Conservation (phyloP, 1,140 invertebrate species). For the Drosophila biarmipes region DNA sequence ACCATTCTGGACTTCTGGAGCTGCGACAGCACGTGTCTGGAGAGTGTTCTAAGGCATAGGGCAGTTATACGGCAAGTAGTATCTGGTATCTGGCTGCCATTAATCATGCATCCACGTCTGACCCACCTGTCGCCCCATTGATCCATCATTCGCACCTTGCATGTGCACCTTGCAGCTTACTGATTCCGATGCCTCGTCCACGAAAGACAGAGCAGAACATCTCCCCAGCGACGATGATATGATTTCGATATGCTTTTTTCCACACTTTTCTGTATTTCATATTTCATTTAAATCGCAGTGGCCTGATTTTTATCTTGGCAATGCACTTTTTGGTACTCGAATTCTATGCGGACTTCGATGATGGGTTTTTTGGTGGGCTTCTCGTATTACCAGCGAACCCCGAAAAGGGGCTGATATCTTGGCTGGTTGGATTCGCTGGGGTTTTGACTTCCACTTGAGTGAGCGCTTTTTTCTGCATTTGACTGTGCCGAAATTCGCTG, state of each 20-base stretch:
- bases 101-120: constrained; percentile 31
- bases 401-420: constrained; percentile 35
- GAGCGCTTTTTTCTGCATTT: constrained; percentile 36
- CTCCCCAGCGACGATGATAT: constrained; percentile 1
- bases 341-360: constrained; percentile 43
- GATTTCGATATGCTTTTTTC: constrained; percentile 12
- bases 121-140: constrained; percentile 34
- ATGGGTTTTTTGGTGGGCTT: constrained; percentile 17
- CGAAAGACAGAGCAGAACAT: constrained; percentile 1
- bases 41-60: constrained; percentile 3
- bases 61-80: constrained; percentile 5
- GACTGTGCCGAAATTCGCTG: constrained; percentile 24
- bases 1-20: constrained; percentile 2
- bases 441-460: constrained; percentile 39
- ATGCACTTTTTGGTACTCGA: constrained; percentile 46
- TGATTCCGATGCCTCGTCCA: constrained; percentile 21
- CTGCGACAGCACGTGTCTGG: constrained; percentile 31
- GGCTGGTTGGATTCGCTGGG: constrained; percentile 15
- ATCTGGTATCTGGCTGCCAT: constrained; percentile 14
- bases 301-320: constrained; percentile 57
- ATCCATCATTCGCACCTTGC: no score
- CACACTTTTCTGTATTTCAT: constrained; percentile 6
- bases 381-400: constrained; percentile 41
- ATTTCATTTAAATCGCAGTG: constrained; percentile 16
- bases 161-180: constrained; percentile 17